Percentiles rank a stretch among this genome's conserved stretches.
These are phyloP conservation scores for Apogon hyalosoma DNA, from an alignment of 2,797 vertebrate genomes.

Conservation along the genomic window DNA sequence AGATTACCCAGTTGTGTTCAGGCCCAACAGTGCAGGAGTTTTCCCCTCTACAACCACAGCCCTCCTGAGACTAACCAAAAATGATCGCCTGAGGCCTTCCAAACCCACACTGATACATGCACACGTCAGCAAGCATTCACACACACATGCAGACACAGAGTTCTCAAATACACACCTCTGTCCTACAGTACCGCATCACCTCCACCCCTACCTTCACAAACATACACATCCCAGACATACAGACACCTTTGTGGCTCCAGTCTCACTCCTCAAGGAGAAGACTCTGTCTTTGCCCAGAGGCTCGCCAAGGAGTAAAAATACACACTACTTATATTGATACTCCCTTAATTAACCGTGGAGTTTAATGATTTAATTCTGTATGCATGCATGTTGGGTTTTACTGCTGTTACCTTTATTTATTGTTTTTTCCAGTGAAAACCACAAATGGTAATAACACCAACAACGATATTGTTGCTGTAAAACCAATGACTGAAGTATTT, in stretches of 20 bases:
- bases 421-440: conserved; percentile 77
- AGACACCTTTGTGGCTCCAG: conserved; percentile 60
- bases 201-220: conserved; percentile 38
- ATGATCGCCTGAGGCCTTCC: conserved; percentile 67
- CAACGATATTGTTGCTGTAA: conserved; percentile 56
- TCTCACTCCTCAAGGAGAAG: conserved; percentile 45
- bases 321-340: conserved; percentile 67
- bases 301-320: conserved; percentile 57
- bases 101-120: conserved; percentile 59
- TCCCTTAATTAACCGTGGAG: conserved; percentile 64
- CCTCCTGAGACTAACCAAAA: conserved; percentile 68
- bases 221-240: conserved; percentile 49
- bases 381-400: conserved; percentile 47
- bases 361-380: conserved; percentile 70
- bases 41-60: conserved; percentile 69
- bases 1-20: conserved; percentile 76
- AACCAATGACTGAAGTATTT: conserved; percentile 63
- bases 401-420: conserved; percentile 70
- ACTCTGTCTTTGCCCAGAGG: conserved; percentile 58
- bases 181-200: conserved; percentile 52
- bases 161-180: conserved; percentile 46
- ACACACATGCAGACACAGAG: conserved; percentile 28
- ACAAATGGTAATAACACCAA: conserved; percentile 68
- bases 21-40: conserved; percentile 69
- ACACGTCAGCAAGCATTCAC: conserved; percentile 47